Percentiles rank a stretch among this genome's conserved stretches.
Evolutionary conservation across 2,797 vertebrate species (phyloP).

Genomic region (Rousettus madagascariensis): DNA sequence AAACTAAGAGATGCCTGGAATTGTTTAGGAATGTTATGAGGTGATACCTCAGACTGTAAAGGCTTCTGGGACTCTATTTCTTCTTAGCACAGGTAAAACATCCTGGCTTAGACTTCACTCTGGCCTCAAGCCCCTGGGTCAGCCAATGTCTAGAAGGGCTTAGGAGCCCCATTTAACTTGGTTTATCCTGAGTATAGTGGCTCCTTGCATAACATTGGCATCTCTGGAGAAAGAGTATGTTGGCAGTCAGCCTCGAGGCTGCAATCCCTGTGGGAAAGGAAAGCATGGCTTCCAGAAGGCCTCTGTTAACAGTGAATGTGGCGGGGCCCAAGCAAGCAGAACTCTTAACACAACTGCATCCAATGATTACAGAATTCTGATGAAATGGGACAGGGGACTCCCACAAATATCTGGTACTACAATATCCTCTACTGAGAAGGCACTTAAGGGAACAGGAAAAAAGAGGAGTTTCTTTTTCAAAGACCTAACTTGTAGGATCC

Average conservation of each 20-base stretch:
- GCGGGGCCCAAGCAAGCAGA: background rate
- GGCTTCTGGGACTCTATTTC: background rate
- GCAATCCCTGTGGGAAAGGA: constrained; percentile 18
- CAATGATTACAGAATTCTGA: background rate
- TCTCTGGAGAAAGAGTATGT: constrained; percentile 9
- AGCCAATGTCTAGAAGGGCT: background rate
- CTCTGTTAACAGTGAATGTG: background rate
- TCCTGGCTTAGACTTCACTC: background rate
- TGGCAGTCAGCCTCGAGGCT: constrained; percentile 19
- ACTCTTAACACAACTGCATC: background rate
- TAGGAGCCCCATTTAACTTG: background rate
- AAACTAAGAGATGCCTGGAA: background rate
- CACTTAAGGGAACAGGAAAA: background rate
- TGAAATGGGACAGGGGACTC: background rate
- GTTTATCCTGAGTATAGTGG: background rate
- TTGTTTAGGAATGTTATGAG: background rate
- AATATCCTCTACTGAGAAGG: background rate
- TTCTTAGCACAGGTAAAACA: background rate
- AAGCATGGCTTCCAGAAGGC: background rate
- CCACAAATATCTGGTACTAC: background rate
- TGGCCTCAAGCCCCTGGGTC: background rate
- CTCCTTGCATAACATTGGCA: background rate
- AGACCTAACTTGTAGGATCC: background rate
- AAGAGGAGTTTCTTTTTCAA: constrained; percentile 9
- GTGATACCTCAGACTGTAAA: background rate